Base-by-base conservation (phyloP, 2,113 vertebrate genomes). In the Callipepla californica region DNA sequence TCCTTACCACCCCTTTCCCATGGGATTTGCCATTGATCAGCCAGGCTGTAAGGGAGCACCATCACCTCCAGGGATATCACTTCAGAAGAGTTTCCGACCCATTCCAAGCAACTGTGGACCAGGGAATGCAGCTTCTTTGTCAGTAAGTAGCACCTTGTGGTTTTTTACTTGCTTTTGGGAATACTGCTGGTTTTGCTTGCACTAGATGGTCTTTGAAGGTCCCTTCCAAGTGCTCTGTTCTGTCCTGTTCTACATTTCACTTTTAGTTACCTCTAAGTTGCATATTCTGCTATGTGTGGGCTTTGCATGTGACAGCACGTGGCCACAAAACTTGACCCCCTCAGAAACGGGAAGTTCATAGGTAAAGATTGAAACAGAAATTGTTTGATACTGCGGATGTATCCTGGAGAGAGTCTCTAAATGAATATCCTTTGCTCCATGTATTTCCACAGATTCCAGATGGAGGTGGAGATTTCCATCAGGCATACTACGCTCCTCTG, bases 21-120 rank as follows among this genome's bases (percentile, higher is more conserved):
- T 97, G 94, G 96, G 97, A 72, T 95, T 97, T 75, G 66, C 96
- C n/a, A 81, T 97, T 85, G 97, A 78, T 70, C 94, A 96, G 69
- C 34, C 97, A 77, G 28, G 92, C 78, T 97, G 90, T 88, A 96
- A 93, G 62, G 91, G 96, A 61, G 65, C 75, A 4, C 12, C 96
- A 26, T 74, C 89, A 13, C 13, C 91, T 63, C 19, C 95, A 6
- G 96, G 96, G 15, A 51, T 97, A 47, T 44, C 97, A 19, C 72
- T 97, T 65, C 97, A 97, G 44, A 95, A 91, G 90, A 92, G 95
- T 68, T 97, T 97, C 70, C 78, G 80, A 73, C 97, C 95, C 7
- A 45, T 95, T 59, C 91, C 97, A 30, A 78, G 47, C 88, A 95
- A 58, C 89, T 92, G 58, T 8, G 89, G 94, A 36, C 77, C 95